Base-by-base conservation (phyloP, 2,888 invertebrate species). In the Diploptera punctata region DNA sequence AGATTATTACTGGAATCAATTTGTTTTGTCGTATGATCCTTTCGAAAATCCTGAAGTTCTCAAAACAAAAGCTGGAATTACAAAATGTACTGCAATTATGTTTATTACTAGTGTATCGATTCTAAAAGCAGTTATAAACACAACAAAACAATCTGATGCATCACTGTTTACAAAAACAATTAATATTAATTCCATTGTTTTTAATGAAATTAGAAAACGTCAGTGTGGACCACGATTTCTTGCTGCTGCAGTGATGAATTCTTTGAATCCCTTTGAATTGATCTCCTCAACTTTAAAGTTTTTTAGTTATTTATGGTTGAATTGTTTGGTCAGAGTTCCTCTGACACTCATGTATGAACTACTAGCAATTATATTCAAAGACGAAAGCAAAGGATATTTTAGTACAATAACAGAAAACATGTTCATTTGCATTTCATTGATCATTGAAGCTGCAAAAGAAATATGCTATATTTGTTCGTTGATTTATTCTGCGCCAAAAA, bases 1-100 rank as follows among this genome's bases (percentile, higher is more conserved):
- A 38, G 88, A 91, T 19, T 93, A 93, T 77, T 85, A 88, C 21
- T 94, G 93, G 93, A 93, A 93, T 79, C 92, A 47, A 10, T 19
- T 70, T 93, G 78, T 93, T 93, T 77, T 87, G 93, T 5, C 26
- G 89, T 91, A 92, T 76, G 94, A 94, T 80, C 93, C 93, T 0
- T 83, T 91, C 4, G 93, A 93, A 80, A 88, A 91, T 71, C 90
- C 92, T 0, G 85, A 89, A 73, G 85, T 90, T 0, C 79, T 88
- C 18, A 90, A 91, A 78, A 86, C 85, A 5, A 80, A 86, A 21
- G 89, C 89, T 0, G 88, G 88, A 5, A 81, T 70, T 7, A 49
- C 26, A 21, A 31, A 87, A 0, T 87, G 87, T 67, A 87, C 89
- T 75, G 89, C 90, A 29, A 79, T 87, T 1, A 90, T 91, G 0